A percentile compares a stretch with the other conserved stretches of the same genome.
phyloP scores from a whole-genome alignment of 1,140 invertebrate genomes.

The Gryon sp. region DNA sequence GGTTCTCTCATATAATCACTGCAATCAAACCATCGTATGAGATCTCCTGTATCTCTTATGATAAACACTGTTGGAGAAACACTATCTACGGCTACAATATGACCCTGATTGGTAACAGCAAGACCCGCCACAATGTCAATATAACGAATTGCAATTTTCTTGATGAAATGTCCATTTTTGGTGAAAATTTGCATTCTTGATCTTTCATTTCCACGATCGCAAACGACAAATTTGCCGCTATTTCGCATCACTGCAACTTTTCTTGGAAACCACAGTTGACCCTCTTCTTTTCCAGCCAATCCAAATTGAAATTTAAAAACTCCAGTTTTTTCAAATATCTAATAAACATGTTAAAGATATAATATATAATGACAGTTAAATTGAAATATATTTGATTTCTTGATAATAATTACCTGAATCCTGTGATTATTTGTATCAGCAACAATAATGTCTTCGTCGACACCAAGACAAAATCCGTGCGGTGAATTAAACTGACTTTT shows the following conservation, averaged over 20 bases:
- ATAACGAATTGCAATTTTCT: conserved; percentile 95
- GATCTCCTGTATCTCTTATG: conserved; percentile 92
- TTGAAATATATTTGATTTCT: too few species aligned
- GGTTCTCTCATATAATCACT: conserved; percentile 98
- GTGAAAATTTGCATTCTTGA: conserved; percentile 98
- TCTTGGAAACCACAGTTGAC: conserved; percentile 97
- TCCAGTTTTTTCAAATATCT: conserved; percentile 94
- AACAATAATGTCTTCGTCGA: conserved; percentile 96
- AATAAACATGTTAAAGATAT: conserved; percentile 9
- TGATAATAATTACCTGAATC: conserved; percentile 85
- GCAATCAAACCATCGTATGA: conserved; percentile 97
- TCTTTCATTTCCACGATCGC: conserved; percentile 96
- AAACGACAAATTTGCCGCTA: conserved; percentile 95
- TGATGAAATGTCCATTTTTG: conserved; percentile 91
- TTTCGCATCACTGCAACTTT: conserved; percentile 95
- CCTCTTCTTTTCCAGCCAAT: conserved; percentile 94
- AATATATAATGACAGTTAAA: too few species aligned
- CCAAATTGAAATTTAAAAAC: conserved; percentile 94
- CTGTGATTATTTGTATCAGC: conserved; percentile 98
- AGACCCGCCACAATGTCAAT: conserved; percentile 98
- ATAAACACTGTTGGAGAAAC: conserved; percentile 98
- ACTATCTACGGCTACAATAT: conserved; percentile 98
- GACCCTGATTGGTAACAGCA: conserved; percentile 92
- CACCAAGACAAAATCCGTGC: conserved; percentile 96
- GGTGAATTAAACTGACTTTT: conserved; percentile 98